Conservation (phyloP, 2,113 vertebrate species). For the Scomber scombrus region DNA sequence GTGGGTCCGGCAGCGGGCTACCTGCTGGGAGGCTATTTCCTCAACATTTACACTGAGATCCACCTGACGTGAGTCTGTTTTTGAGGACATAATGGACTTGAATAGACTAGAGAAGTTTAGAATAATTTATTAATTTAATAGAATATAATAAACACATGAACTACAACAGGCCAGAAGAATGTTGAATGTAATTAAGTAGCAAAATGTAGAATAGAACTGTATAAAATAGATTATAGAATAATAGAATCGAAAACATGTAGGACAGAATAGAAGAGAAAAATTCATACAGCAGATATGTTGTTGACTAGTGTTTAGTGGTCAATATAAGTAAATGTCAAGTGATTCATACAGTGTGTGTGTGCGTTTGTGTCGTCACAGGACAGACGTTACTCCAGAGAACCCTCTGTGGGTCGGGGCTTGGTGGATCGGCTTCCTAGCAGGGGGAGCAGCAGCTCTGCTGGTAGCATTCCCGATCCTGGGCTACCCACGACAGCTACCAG, state of each 20-base stretch:
- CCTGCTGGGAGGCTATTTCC: conserved; percentile 94
- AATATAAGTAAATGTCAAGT: background rate
- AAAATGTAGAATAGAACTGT: background rate
- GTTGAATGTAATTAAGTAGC: no score
- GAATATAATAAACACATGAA: background rate
- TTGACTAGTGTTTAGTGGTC: background rate
- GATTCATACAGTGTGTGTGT: background rate
- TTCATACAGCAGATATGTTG: background rate
- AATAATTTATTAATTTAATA: no score
- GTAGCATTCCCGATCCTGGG: conserved; percentile 92
- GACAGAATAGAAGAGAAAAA: background rate
- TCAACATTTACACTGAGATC: conserved; percentile 92
- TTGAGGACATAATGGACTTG: background rate
- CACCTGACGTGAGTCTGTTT: conserved; percentile 87
- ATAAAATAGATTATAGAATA: background rate
- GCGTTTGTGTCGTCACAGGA: conserved; percentile 66
- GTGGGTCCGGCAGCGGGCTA: conserved; percentile 96
- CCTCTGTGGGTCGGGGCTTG: conserved; percentile 96
- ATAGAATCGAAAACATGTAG: background rate
- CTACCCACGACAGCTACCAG: conserved; percentile 93
- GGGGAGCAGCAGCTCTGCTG: conserved; percentile 88
- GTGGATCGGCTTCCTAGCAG: conserved; percentile 95
- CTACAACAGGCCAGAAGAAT: background rate
- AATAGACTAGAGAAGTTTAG: background rate
- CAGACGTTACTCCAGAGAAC: conserved; percentile 89